Evolutionary conservation across 2,888 invertebrate genomes (phyloP), one percentile per base, ranked within the genome.

Genomic region (Stenodema calcarata): DNA sequence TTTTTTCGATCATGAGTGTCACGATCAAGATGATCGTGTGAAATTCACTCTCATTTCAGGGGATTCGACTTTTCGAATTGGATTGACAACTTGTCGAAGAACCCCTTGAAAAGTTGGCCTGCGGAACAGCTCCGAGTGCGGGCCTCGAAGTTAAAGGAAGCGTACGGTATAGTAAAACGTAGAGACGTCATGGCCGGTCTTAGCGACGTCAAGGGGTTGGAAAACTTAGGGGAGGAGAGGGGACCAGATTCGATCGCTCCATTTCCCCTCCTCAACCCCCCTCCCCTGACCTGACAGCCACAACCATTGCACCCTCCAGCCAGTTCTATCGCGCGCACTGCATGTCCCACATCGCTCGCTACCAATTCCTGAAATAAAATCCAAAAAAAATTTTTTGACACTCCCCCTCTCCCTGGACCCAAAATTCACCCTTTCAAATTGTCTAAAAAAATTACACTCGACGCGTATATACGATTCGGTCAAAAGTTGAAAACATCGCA

Each of bases 271-370:
- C 73, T 7, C 73, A 73, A 30, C 30, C 73, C 73, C 35, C 73
- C 73, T 9, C 73, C 35, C 73, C 73, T 9, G 73, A 35, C 41
- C 73, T 35, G 73, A 41, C 12, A 18, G 23, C 62, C 78, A 44
- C 44, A 78, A 44, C 54, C 30, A 16, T 80, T 80, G 54, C 50
- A 50, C 35, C 80, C 50, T 47, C 50, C 54, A 80, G 80, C 54
- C 80, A 80, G 80, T 80, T 80, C 30, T 18, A 30, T 54, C 80
- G 80, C 80, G 80, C 47, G 80, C 62, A 23, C 30, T 30, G 41
- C 30, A 16, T 23, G 16, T 7, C n/a, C 41, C 54, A 50, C 54
- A 54, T 16, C 80, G 30, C 16, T 35, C 30, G 54, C 18, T 14
- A 16, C 30, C 27, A 16, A 9, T 16, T 7, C 54, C 30, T 28